Percentiles rank a stretch among this genome's conserved stretches.
Conservation (phyloP, 2,888 invertebrate species). For the Mythimna impura region DNA sequence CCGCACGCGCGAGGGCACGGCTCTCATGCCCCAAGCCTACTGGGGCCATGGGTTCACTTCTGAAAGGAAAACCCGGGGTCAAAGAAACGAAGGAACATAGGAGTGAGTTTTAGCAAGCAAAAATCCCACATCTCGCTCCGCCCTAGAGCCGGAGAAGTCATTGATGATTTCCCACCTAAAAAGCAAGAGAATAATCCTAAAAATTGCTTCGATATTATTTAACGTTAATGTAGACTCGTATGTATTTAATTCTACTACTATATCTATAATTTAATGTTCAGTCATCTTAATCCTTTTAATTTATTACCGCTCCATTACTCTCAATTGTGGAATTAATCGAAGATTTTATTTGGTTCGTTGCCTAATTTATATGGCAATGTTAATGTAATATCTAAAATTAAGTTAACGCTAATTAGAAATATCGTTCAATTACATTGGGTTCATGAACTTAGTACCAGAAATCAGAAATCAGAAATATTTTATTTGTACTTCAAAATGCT, state of each 20-base stretch:
- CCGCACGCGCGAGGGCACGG: no score
- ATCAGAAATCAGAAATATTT: no score
- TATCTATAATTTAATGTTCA: background rate
- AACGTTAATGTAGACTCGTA: background rate
- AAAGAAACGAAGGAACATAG: no score
- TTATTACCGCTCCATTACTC: conserved; percentile 15
- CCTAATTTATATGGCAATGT: conserved; percentile 11
- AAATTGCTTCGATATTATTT: background rate
- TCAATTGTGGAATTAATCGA: background rate
- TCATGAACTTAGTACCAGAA: background rate
- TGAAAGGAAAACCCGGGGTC: no score
- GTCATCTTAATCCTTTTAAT: conserved; percentile 21
- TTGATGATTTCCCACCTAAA: no score
- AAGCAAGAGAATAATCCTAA: background rate
- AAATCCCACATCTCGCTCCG: no score
- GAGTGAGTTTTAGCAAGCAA: no score
- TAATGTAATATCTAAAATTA: background rate
- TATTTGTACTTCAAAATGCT: background rate
- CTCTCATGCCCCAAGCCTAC: no score
- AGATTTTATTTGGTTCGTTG: conserved; percentile 5
- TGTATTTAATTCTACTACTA: background rate
- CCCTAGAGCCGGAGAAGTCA: no score
- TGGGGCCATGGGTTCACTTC: no score
- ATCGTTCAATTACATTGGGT: background rate
- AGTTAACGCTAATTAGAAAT: conserved; percentile 2